Conservation (phyloP, 1,140 invertebrate genomes). For the Manduca sexta region DNA sequence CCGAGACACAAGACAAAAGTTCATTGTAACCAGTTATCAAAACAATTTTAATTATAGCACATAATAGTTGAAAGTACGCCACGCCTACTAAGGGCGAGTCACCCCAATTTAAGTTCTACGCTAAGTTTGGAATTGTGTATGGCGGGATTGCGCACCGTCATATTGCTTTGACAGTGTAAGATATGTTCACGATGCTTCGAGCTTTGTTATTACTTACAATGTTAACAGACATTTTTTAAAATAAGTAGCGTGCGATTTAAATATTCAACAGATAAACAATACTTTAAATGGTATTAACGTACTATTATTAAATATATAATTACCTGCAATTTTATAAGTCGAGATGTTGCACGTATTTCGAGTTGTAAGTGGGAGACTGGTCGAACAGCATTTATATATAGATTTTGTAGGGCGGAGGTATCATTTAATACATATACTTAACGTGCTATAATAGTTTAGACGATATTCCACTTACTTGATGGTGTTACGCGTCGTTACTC, state of each 20-base stretch:
- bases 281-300: not conserved
- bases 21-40: conserved; percentile 1
- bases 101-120: conserved; percentile 51
- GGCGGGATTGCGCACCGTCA: conserved; percentile 30
- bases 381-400: too few relatives aligned
- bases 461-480: too few relatives aligned
- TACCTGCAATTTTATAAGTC: too few relatives aligned
- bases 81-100: conserved; percentile 34
- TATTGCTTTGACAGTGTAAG: conserved; percentile 64
- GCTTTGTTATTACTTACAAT: conserved; percentile 5
- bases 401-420: too few relatives aligned
- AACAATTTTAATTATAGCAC: conserved; percentile 19
- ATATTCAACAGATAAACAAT: not conserved
- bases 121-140: conserved; percentile 40
- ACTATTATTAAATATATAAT: too few relatives aligned
- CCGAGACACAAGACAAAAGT: not conserved
- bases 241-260: not conserved
- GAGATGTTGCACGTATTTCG: too few relatives aligned
- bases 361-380: too few relatives aligned
- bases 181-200: conserved; percentile 38
- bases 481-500: too few relatives aligned
- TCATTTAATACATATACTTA: too few relatives aligned
- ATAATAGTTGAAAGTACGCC: conserved; percentile 11
- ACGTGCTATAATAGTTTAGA: too few relatives aligned
- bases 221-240: not conserved